These are phyloP conservation scores for Trachemys scripta DNA, from an alignment of 2,113 vertebrate species.

Conservation along the genomic window DNA sequence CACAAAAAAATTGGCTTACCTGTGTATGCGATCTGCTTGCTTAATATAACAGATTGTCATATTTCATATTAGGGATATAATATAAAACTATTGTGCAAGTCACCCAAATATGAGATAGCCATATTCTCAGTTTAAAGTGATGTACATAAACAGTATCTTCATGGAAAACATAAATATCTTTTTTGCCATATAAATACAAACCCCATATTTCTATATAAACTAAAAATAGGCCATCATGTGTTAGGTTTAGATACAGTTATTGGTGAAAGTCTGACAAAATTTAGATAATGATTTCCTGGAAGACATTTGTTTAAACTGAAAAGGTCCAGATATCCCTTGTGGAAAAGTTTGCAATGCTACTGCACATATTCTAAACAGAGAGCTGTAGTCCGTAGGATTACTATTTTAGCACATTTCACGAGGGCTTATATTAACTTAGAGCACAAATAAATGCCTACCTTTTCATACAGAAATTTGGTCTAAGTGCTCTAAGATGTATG, in stretches of 20 bases:
- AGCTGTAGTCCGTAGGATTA: background rate
- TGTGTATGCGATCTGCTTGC: background rate
- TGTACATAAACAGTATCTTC: background rate
- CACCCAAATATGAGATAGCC: background rate
- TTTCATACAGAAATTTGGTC: background rate
- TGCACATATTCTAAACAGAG: background rate
- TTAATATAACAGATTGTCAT: background rate
- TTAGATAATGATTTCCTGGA: background rate
- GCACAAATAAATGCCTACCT: background rate
- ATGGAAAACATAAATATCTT: background rate
- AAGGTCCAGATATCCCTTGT: background rate
- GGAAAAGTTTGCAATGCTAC: background rate
- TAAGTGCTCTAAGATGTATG: background rate
- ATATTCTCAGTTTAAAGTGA: background rate
- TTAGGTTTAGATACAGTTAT: background rate
- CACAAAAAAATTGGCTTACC: background rate
- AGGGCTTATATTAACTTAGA: background rate
- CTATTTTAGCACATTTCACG: background rate
- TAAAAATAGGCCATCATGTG: background rate
- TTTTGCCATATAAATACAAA: background rate
- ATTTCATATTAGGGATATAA: background rate
- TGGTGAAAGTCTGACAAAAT: background rate
- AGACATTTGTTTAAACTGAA: slow-evolving; percentile 1
- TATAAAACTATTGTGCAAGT: background rate
- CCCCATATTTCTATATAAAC: background rate